Percentiles rank a stretch among this genome's conserved stretches.
Evolutionary conservation across 2,113 vertebrate species (phyloP).

Genomic region (Aptenodytes forsteri): DNA sequence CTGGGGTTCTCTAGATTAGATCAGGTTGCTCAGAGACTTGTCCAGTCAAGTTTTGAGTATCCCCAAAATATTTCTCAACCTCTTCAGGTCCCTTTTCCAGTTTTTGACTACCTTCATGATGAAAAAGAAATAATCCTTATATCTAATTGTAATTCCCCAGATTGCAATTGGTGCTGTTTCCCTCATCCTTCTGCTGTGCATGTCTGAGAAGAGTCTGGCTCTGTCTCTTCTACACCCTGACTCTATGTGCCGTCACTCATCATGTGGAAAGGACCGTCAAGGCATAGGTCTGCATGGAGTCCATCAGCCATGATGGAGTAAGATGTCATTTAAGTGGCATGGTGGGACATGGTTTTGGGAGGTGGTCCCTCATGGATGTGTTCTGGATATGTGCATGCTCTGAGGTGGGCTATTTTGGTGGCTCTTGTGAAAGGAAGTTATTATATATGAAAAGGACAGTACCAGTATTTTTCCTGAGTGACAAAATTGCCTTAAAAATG

Average conservation of each 20-base stretch:
- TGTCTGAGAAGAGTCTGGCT: fast-evolving
- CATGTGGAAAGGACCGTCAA: neutral
- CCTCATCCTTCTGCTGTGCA: neutral
- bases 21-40: neutral
- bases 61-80: neutral
- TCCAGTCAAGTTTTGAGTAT: neutral
- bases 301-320: neutral
- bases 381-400: neutral
- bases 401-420: neutral
- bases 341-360: neutral
- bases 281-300: neutral
- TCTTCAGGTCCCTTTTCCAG: neutral
- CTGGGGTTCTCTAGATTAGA: neutral
- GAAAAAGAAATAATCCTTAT: neutral
- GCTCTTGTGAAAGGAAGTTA: neutral
- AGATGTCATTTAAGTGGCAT: neutral
- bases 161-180: neutral
- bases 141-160: neutral
- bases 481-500: neutral
- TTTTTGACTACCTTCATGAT: neutral
- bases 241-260: neutral
- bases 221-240: neutral
- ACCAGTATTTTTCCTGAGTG: neutral
- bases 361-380: neutral
- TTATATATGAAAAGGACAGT: neutral